phyloP scores from a whole-genome alignment of 2,888 invertebrate species.

The Xanthorhoe spadicearia region DNA sequence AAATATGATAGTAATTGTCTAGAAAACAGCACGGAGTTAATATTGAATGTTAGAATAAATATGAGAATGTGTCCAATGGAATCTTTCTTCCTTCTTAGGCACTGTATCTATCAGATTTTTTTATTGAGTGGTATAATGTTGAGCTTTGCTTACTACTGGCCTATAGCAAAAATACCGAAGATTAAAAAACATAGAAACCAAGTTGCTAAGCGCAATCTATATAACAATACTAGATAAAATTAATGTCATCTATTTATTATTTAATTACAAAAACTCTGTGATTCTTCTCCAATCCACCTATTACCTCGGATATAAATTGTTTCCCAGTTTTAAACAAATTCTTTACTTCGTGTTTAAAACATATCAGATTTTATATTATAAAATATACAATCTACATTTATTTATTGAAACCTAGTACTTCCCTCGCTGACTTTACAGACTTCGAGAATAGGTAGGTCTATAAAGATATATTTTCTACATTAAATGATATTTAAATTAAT shows the following conservation, averaged over 20 bases:
- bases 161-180: not conserved
- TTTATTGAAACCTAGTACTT: slow-evolving; percentile 25
- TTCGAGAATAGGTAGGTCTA: slow-evolving; percentile 9
- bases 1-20: not conserved
- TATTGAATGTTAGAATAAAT: not conserved
- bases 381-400: slow-evolving; percentile 24
- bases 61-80: not conserved
- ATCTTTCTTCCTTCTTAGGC: too few relatives aligned
- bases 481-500: slow-evolving; percentile 17
- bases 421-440: slow-evolving; percentile 21
- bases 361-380: slow-evolving; percentile 36
- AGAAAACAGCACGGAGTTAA: not conserved
- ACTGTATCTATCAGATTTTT: too few relatives aligned
- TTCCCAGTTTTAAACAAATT: slow-evolving; percentile 19
- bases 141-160: not conserved
- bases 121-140: too few relatives aligned
- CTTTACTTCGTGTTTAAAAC: slow-evolving; percentile 33
- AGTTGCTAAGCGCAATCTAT: not conserved
- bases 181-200: not conserved
- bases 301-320: slow-evolving; percentile 21
- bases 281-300: slow-evolving; percentile 26
- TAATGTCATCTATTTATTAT: slow-evolving; percentile 5
- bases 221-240: not conserved
- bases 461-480: slow-evolving; percentile 28
- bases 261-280: slow-evolving; percentile 30